Conservation (phyloP, 2,797 vertebrate species). For the Danio aesculapii region DNA sequence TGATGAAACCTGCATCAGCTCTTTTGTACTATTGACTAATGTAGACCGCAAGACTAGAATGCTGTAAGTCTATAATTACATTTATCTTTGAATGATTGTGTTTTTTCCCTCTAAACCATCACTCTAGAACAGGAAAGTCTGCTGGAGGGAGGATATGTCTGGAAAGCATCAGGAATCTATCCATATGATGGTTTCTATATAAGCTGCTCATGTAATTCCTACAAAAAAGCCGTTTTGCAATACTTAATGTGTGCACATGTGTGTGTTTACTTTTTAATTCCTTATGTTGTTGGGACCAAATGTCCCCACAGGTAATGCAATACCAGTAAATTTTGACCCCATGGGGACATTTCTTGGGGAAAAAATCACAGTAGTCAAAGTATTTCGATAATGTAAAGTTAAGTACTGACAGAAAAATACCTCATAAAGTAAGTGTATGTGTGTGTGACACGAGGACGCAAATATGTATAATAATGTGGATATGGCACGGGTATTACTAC, state of each 20-base stretch:
- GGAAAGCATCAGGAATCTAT: slow-evolving; percentile 3
- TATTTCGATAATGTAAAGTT: no score
- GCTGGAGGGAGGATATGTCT: not conserved
- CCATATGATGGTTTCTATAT: not conserved
- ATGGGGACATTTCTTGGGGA: no score
- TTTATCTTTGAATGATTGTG: slow-evolving; percentile 21
- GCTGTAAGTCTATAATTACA: slow-evolving; percentile 37
- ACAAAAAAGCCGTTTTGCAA: not conserved
- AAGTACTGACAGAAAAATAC: no score
- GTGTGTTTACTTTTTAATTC: not conserved
- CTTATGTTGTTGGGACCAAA: no score
- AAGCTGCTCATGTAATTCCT: not conserved
- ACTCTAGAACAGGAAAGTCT: slow-evolving; percentile 6
- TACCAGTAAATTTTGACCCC: no score
- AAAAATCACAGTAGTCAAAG: no score
- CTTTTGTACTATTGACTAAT: slow-evolving; percentile 26
- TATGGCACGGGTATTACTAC: no score
- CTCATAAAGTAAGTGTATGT: no score
- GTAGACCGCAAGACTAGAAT: slow-evolving; percentile 26
- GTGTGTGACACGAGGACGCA: not conserved
- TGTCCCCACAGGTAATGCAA: no score
- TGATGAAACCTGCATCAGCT: slow-evolving; percentile 35
- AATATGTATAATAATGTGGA: no score
- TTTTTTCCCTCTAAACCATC: slow-evolving; percentile 4
- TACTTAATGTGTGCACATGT: not conserved